Conservation (phyloP, 2,113 vertebrate species). For the Cygnus atratus region DNA sequence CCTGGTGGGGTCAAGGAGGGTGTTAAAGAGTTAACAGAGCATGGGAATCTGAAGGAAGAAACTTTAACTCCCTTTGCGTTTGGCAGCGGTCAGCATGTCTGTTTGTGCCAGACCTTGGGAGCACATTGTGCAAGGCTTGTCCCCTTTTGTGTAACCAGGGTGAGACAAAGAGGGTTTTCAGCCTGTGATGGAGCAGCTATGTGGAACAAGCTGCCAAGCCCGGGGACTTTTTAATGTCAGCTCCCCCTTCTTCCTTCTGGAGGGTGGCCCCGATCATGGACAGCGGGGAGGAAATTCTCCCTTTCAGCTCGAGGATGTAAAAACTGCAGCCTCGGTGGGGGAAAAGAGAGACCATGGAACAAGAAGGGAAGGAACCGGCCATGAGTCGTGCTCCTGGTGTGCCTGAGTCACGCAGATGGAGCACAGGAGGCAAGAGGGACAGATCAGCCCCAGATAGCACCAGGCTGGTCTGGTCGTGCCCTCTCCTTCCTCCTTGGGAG, state of each 20-base stretch:
- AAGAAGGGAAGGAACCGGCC: background rate
- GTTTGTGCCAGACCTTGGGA: conserved; percentile 46
- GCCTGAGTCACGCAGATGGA: background rate
- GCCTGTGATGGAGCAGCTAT: fast-evolving
- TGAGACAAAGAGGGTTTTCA: background rate
- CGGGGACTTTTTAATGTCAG: background rate
- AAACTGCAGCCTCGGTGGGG: background rate
- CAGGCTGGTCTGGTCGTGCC: background rate
- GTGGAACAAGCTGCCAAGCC: background rate
- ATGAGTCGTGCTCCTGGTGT: background rate
- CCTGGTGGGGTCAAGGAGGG: fast-evolving
- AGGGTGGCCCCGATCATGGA: background rate
- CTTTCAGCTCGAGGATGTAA: background rate
- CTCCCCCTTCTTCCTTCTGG: background rate
- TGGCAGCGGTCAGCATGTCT: background rate
- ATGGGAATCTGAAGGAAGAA: background rate
- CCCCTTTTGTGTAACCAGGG: background rate
- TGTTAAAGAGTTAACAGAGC: background rate
- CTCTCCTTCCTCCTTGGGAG: background rate
- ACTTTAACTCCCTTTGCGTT: conserved; percentile 13
- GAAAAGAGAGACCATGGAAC: background rate
- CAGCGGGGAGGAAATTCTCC: background rate
- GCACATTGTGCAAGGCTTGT: background rate
- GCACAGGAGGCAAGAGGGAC: background rate
- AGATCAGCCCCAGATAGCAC: background rate